Percentiles rank a stretch among this genome's conserved stretches.
Evolutionary conservation across 2,113 vertebrate genomes (phyloP).

Genomic region (Stomatorhinus ivindoensis): DNA sequence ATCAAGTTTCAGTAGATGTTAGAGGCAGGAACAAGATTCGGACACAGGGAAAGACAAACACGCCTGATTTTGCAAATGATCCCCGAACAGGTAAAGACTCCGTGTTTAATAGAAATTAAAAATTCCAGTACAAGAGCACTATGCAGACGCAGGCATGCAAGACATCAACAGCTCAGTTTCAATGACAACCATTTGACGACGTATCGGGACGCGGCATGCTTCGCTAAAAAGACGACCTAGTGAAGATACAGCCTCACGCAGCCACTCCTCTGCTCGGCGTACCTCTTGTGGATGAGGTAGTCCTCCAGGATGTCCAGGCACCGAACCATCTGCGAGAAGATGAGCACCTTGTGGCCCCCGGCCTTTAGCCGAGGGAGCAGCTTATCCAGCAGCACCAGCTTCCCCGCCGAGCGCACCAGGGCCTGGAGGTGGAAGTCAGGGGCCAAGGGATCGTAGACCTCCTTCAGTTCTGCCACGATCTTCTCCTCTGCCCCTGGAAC

Average conservation of each 20-base stretch:
- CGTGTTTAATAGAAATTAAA: too few species aligned
- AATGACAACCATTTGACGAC: background rate
- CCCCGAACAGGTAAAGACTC: background rate
- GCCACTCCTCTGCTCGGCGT: background rate
- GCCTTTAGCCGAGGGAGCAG: slow-evolving; percentile 85
- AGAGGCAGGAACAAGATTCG: background rate
- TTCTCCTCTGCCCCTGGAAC: slow-evolving; percentile 84
- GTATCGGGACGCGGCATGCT: background rate
- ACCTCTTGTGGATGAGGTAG: slow-evolving; percentile 94
- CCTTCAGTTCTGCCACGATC: slow-evolving; percentile 79
- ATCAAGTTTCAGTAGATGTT: background rate
- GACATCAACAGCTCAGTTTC: background rate
- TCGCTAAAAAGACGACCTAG: background rate
- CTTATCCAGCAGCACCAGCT: slow-evolving; percentile 91
- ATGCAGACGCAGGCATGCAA: background rate
- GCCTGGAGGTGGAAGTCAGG: slow-evolving; percentile 89
- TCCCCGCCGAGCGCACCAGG: slow-evolving; percentile 88
- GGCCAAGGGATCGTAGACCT: slow-evolving; percentile 68
- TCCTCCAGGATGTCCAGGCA: slow-evolving; percentile 93
- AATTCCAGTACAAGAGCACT: background rate
- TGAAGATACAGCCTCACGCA: background rate
- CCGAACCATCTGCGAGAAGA: slow-evolving; percentile 97
- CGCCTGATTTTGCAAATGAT: background rate
- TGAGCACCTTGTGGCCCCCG: slow-evolving; percentile 92
- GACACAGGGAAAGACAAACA: background rate